Base-by-base conservation (phyloP, 2,797 vertebrate species). In the Spondyliosoma cantharus region DNA sequence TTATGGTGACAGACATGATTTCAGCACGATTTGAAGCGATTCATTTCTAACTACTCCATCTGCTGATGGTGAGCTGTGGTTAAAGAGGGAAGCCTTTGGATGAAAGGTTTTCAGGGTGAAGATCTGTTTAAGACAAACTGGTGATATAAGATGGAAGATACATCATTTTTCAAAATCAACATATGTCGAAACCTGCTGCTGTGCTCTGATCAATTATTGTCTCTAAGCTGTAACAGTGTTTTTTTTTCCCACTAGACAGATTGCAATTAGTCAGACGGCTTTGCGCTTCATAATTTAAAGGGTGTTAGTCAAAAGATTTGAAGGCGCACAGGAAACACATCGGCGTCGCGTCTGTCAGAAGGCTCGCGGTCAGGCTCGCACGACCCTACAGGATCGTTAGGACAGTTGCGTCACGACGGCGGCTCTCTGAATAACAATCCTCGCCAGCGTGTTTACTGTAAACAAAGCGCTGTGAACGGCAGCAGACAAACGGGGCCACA, bases 381-480 rank as follows among this genome's bases (percentile, higher is more conserved):
- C 9, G n/a, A n/a, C 77, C 57, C 69, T 6, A 7, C 8, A 37
- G 43, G 54, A 63, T 32, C 76, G 27, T 25, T 57, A 7, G n/a
- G n/a, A n/a, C 13, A 20, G 50, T 27, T 59, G 45, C 12, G 13
- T 24, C 52, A 25, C 43, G 42, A 45, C 54, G 27, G 49, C 56
- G 62, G 37, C 60, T 70, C 59, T 67, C 8, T 11, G 45, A 70
- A 67, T 22, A 78, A 67, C 27, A 52, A 56, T 61, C 69, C 53
- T 19, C 16, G 53, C 25, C 48, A 45, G 65, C 69, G 32, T 81
- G 87, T 93, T 93, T 90, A 91, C 81, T 82, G 87, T 87, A 85
- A 93, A 90, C 86, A 84, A 57, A 82, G 70, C 77, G 76, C 64
- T 71, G 74, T 73, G 64, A 81, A 76, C 20, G 27, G 72, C 53